These are phyloP conservation scores for Anoura caudifer DNA, from an alignment of 2,113 vertebrate species.

Conservation along the genomic window DNA sequence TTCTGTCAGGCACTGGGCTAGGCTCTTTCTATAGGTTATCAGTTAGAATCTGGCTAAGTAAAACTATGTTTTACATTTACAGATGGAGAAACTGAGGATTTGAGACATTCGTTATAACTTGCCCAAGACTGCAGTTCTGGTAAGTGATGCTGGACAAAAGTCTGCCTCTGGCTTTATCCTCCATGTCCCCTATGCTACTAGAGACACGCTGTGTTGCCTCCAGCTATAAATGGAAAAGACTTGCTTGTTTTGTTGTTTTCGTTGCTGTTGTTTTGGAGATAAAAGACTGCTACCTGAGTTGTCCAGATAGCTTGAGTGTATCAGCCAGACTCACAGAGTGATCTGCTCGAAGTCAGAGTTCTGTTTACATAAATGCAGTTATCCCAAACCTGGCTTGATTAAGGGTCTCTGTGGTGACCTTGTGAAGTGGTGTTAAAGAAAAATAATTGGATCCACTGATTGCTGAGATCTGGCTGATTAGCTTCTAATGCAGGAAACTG, in stretches of 20 bases:
- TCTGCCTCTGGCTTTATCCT: not conserved
- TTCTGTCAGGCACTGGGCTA: not conserved
- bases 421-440: conserved; percentile 19
- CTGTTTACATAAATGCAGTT: not conserved
- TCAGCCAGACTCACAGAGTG: not conserved
- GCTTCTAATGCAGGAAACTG: not conserved
- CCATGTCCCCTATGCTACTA: not conserved
- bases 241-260: not conserved
- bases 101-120: not conserved
- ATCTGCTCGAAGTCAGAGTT: not conserved
- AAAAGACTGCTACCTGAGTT: not conserved
- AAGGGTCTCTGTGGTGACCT: conserved; percentile 25
- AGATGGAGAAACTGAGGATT: not conserved
- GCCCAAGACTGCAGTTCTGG: not conserved
- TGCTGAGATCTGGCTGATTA: conserved; percentile 12
- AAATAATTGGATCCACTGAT: conserved; percentile 35
- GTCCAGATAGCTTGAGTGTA: not conserved
- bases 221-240: not conserved
- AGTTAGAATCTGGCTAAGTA: not conserved
- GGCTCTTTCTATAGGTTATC: not conserved
- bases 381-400: conserved; percentile 22
- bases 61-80: not conserved
- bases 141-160: not conserved
- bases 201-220: not conserved
- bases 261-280: not conserved